Percentiles rank a stretch among this genome's conserved stretches.
Evolutionary conservation across 64 coral and sea anemone genomes (phyloP).

Genomic region (Stylophora pistillata): DNA sequence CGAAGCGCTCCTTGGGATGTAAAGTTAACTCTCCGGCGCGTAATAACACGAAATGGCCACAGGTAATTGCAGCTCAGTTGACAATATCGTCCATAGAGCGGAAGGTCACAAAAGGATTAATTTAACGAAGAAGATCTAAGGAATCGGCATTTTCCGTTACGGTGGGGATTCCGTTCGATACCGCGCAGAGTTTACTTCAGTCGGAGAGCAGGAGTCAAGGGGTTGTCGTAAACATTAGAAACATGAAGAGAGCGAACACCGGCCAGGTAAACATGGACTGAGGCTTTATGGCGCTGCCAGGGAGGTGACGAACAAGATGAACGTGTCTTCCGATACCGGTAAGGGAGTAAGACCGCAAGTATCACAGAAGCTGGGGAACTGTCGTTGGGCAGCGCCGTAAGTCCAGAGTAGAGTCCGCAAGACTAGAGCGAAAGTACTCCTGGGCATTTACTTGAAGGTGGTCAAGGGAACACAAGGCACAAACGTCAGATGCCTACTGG

Average conservation of each 20-base stretch:
- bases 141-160: conserved; percentile 2
- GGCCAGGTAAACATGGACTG: conserved; percentile 32
- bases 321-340: background rate
- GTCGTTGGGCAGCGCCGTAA: background rate
- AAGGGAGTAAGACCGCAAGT: background rate
- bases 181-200: background rate
- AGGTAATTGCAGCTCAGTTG: background rate
- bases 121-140: background rate
- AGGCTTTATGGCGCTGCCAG: conserved; percentile 22
- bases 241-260: conserved; percentile 30
- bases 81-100: background rate
- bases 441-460: background rate
- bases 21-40: conserved; percentile 7
- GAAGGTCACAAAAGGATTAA: background rate
- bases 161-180: background rate
- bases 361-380: conserved; percentile 3
- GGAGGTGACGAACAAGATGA: conserved; percentile 20
- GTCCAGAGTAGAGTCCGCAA: background rate
- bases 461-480: conserved; percentile 1
- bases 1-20: background rate
- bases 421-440: conserved; percentile 5
- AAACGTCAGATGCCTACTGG: conserved; percentile 6
- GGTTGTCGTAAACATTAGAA: conserved; percentile 8
- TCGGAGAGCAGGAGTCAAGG: background rate
- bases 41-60: conserved; percentile 16